Evolutionary conservation across 2,797 vertebrate species (phyloP), one percentile per base, ranked within the genome.

Genomic region (Uromys caudimaculatus): DNA sequence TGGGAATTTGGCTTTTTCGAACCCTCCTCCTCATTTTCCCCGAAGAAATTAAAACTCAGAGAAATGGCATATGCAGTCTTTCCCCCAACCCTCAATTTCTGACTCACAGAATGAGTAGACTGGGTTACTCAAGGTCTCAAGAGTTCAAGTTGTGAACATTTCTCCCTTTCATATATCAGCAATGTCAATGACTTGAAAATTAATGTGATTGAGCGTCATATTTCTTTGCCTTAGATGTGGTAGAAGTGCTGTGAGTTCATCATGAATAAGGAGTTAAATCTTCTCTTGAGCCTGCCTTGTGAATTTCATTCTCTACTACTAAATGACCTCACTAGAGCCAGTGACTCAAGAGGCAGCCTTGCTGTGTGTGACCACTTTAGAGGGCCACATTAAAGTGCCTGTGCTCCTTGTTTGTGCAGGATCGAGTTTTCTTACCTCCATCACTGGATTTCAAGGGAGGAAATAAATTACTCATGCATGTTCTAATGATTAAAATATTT

Each of bases 391-490:
- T 96, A 96, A 88, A 86, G 35, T 86, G 1, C 92, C 95, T 94
- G 50, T 96, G 93, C 67, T 98, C 94, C 16, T 77, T 62, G 95
- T 97, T 98, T 90, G 41, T 95, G 88, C 79, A 94, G 93, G 95
- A 97, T 88, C 95, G 95, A 97, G 95, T 98, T 98, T 98, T 97
- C 95, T 97, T 95, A 96, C 95, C 97, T 95, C 93, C 96, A 96
- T 97, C 97, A 97, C 90, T 97, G 95, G 96, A 97, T 97, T 98
- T 96, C 97, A 97, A 19, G 67, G 93, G 94, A 95, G 78, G 97
- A 96, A 96, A 90, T 95, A 96, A 95, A 95, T 98, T 97, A 97
- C 97, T 98, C 98, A 98, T 96, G 95, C 96, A 95, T 97, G 96
- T 95, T 97, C 96, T 97, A 97, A 98, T 95, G 96, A 84, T 91